Evolutionary conservation across 2,797 vertebrate genomes (phyloP), one percentile per base, ranked within the genome.

Genomic region (Lutjanus campechanus): DNA sequence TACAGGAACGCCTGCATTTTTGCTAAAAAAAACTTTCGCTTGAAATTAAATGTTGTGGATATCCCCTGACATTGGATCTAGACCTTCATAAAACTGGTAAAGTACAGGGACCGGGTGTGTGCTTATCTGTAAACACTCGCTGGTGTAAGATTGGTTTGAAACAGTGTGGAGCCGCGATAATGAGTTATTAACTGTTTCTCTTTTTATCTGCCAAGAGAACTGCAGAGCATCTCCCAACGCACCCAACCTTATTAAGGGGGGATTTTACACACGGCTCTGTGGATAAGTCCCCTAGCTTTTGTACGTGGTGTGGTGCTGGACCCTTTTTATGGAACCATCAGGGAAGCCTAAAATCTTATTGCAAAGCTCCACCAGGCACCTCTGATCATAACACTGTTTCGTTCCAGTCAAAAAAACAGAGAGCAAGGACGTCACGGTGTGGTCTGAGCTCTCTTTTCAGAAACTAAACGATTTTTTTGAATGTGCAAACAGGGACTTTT

Each of bases 151-250:
- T 11, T 58, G 25, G 29, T 11, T 11, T 61, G 36, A 44, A 65
- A 3, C 8, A 67, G 12, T 43, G 29, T 40, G 36, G 13, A 44
- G 53, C 51, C 20, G 3, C 36, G 50, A 41, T 43, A 25, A 36
- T 36, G 29, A 36, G 29, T 20, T 22, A 51, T 7, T 9, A 25
- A 29, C 19, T 17, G 12, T 62, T 41, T 16, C 47, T 60, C 58
- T 13, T 50, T 58, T 15, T 50, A 56, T 46, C 20, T 53, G 50
- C 41, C 36, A 43, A 41, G 43, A 47, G 54, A 43, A 43, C 53
- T 40, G 19, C 69, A 67, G 40, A 66, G 53, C n/a, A 19, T 22
- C 54, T 50, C 51, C 69, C 29, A 11, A 66, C 22, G 40, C 58
- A 68, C 16, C 15, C 13, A 47, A 49, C 43, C 12, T 15, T 44